Percentiles rank a stretch among this genome's conserved stretches.
Conservation (phyloP, 2,113 vertebrate species). For the Anarhynchus alexandrinus region DNA sequence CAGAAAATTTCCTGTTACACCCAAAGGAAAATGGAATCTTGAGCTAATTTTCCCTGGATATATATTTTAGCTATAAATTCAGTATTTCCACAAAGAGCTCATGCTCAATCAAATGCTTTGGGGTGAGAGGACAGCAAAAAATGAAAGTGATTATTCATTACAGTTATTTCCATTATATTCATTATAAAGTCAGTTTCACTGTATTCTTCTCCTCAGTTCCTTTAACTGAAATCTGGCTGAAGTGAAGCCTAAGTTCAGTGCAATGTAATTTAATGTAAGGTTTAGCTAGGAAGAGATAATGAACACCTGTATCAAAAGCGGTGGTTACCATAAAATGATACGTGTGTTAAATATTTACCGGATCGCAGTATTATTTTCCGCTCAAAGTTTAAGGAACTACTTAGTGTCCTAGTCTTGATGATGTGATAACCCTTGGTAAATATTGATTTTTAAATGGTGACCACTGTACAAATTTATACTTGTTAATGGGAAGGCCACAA, state of each 20-base stretch:
- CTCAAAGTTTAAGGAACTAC: conserved; percentile 59
- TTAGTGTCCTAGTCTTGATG: conserved; percentile 47
- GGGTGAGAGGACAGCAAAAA: background rate
- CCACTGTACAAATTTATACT: conserved; percentile 65
- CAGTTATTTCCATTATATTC: background rate
- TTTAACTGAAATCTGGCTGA: background rate
- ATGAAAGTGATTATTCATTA: background rate
- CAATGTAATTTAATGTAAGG: background rate
- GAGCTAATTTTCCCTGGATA: background rate
- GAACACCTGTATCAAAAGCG: conserved; percentile 30
- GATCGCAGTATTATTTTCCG: conserved; percentile 31
- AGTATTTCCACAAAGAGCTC: background rate
- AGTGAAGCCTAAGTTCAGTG: background rate
- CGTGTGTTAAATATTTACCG: conserved; percentile 48
- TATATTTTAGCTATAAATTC: background rate
- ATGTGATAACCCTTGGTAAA: conserved; percentile 60
- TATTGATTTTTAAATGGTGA: conserved; percentile 64
- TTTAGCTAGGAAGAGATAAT: background rate
- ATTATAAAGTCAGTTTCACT: background rate
- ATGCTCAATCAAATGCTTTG: background rate
- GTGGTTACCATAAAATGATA: conserved; percentile 41
- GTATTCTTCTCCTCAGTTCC: background rate
- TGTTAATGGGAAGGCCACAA: conserved; percentile 46
- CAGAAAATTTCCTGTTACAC: background rate
- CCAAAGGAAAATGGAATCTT: background rate